phyloP scores from a whole-genome alignment of 37 sponge, comb jelly and placozoan species.

The Agelas oroides region DNA sequence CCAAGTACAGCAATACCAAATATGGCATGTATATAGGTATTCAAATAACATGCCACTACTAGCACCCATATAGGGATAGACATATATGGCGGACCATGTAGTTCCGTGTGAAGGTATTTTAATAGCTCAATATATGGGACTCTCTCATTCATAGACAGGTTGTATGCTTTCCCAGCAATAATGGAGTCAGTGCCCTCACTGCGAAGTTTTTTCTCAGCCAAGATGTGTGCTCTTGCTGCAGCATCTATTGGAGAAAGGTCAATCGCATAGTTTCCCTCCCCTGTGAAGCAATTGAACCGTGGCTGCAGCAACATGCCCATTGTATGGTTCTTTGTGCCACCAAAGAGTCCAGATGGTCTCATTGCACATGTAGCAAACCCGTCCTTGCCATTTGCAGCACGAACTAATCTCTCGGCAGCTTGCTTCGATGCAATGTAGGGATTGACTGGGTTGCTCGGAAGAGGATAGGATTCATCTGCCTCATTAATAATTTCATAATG shows the following conservation, averaged over 20 bases:
- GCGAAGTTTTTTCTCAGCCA: slow-evolving; percentile 57
- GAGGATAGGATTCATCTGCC: slow-evolving; percentile 38
- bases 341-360: slow-evolving; percentile 17
- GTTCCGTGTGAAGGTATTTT: no score
- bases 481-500: neutral
- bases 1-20: slow-evolving; percentile 15
- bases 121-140: neutral
- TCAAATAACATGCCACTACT: slow-evolving; percentile 21
- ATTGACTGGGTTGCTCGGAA: slow-evolving; percentile 21
- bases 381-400: slow-evolving; percentile 33
- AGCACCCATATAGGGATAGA: slow-evolving; percentile 20
- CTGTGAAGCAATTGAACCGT: neutral
- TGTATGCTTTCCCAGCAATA: slow-evolving; percentile 59
- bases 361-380: slow-evolving; percentile 52
- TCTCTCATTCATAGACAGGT: neutral
- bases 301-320: no score
- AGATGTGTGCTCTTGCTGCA: slow-evolving; percentile 46
- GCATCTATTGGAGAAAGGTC: slow-evolving; percentile 7
- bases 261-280: neutral
- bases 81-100: neutral
- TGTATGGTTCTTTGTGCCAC: neutral
- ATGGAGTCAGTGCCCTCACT: neutral
- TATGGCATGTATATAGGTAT: slow-evolving; percentile 5
- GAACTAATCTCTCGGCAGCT: slow-evolving; percentile 35
- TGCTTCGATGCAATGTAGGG: slow-evolving; percentile 27